Evolutionary conservation across 92 coral and sea anemone genomes (phyloP).

Genomic region (Nematostella vectensis): DNA sequence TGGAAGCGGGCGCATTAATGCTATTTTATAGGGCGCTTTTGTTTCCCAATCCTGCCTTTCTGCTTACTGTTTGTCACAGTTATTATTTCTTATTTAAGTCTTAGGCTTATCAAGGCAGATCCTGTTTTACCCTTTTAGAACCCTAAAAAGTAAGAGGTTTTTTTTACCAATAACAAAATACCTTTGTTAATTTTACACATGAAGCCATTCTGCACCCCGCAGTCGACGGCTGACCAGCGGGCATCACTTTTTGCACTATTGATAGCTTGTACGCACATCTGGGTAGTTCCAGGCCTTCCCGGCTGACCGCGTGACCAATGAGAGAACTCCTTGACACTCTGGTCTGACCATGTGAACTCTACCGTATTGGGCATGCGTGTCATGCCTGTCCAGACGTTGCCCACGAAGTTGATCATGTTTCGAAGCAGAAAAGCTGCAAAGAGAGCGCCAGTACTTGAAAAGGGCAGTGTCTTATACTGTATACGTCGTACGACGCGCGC

Average conservation of each 20-base stretch:
- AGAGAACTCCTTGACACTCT: constrained; percentile 46
- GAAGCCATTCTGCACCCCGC: constrained; percentile 49
- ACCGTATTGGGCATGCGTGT: constrained; percentile 31
- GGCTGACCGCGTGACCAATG: constrained; percentile 79
- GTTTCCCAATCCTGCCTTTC: too few relatives aligned
- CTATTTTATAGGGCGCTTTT: too few relatives aligned
- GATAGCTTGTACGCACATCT: constrained; percentile 62
- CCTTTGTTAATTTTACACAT: constrained; percentile 80
- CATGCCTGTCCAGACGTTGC: constrained; percentile 84
- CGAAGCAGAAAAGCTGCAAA: constrained; percentile 51
- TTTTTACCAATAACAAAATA: too few relatives aligned
- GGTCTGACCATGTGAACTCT: constrained; percentile 65
- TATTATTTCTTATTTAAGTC: too few relatives aligned
- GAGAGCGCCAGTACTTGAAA: too few relatives aligned
- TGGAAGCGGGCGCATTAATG: too few relatives aligned
- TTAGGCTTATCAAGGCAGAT: too few relatives aligned
- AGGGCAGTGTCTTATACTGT: too few relatives aligned
- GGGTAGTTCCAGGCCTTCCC: constrained; percentile 22
- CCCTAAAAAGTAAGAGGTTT: too few relatives aligned
- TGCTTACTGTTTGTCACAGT: too few relatives aligned
- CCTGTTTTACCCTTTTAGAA: too few relatives aligned
- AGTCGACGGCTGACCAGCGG: constrained; percentile 67
- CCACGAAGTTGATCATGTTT: constrained; percentile 43
- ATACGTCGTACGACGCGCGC: too few relatives aligned
- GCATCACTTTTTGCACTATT: constrained; percentile 44